A percentile compares a stretch with the other conserved stretches of the same genome.
Conservation (phyloP, 2,888 invertebrate species). For the Carabus problematicus region DNA sequence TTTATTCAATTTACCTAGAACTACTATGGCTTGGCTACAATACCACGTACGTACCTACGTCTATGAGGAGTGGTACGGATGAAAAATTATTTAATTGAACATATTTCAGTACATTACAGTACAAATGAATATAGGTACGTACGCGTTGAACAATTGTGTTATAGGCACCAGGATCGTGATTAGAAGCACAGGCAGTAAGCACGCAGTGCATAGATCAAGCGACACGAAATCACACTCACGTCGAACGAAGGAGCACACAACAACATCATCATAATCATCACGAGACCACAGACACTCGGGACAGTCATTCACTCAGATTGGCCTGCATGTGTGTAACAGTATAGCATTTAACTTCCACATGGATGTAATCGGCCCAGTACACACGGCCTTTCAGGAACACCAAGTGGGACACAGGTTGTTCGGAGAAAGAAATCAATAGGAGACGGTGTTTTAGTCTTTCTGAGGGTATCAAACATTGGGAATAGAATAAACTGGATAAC, state of each 20-base stretch:
- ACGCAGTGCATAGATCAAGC: slow-evolving; percentile 41
- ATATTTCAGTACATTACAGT: background rate
- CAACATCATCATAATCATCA: slow-evolving; percentile 25
- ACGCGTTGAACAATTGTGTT: no score
- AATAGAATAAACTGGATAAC: no score
- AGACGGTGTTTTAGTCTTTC: slow-evolving; percentile 46
- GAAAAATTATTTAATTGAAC: no score
- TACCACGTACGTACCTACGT: no score
- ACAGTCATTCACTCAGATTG: slow-evolving; percentile 42
- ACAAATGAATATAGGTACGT: no score
- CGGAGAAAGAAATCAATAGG: slow-evolving; percentile 38
- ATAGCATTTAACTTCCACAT: slow-evolving; percentile 31
- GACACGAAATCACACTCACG: slow-evolving; percentile 23
- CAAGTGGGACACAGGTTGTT: slow-evolving; percentile 43
- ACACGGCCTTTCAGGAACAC: slow-evolving; percentile 35
- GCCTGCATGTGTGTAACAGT: slow-evolving; percentile 40
- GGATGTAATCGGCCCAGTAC: slow-evolving; percentile 33
- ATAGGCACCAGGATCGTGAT: no score
- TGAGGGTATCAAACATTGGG: slow-evolving; percentile 17
- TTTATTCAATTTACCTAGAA: background rate
- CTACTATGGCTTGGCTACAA: background rate
- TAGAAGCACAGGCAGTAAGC: slow-evolving; percentile 35
- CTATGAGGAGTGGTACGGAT: slow-evolving; percentile 7
- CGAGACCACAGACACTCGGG: slow-evolving; percentile 36
- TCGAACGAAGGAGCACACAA: slow-evolving; percentile 29